These are phyloP conservation scores for Drosophila robusta DNA, from an alignment of 2,888 invertebrate species.

Conservation along the genomic window DNA sequence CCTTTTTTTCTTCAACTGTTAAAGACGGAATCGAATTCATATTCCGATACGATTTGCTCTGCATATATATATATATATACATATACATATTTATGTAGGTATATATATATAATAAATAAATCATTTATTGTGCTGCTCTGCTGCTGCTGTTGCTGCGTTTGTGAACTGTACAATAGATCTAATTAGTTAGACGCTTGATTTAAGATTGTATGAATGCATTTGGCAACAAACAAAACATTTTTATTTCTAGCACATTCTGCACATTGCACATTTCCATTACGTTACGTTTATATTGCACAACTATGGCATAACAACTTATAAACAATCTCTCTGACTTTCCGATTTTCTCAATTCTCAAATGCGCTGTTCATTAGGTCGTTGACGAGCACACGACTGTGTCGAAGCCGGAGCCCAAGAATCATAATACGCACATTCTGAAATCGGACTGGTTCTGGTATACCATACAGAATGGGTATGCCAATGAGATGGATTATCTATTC, in stretches of 20 bases:
- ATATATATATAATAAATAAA: background rate
- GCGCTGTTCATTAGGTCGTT: slow-evolving; percentile 89
- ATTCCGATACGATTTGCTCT: slow-evolving; percentile 1
- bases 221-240: slow-evolving; percentile 78
- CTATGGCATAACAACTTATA: background rate
- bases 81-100: background rate
- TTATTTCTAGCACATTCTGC: slow-evolving; percentile 36
- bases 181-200: slow-evolving; percentile 66
- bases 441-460: slow-evolving; percentile 99
- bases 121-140: slow-evolving; percentile 75
- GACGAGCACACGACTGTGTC: slow-evolving; percentile 91
- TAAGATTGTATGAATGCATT: slow-evolving; percentile 45
- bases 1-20: slow-evolving; percentile 57
- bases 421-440: slow-evolving; percentile 92
- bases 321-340: slow-evolving; percentile 2
- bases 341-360: background rate
- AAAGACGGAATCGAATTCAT: slow-evolving; percentile 35
- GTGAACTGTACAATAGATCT: slow-evolving; percentile 59
- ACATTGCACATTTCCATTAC: slow-evolving; percentile 37
- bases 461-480: slow-evolving; percentile 97
- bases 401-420: slow-evolving; percentile 89
- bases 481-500: slow-evolving; percentile 95
- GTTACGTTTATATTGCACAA: background rate
- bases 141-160: slow-evolving; percentile 57
- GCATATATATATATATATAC: background rate